Evolutionary conservation across 2,888 invertebrate genomes (phyloP), one percentile per base, ranked within the genome.

Genomic region (Synanthedon tipuliformis): DNA sequence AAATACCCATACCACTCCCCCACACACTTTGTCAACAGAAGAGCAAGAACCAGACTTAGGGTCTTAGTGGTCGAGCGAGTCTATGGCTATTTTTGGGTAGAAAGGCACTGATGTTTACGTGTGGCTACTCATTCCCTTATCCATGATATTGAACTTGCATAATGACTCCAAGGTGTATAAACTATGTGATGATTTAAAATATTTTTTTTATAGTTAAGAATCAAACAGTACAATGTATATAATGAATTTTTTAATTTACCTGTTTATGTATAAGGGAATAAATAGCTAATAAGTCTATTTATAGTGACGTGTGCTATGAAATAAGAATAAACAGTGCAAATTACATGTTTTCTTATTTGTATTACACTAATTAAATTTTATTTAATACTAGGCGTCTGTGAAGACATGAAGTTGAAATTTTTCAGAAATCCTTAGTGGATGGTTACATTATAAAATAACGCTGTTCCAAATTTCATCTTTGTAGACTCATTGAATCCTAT

Each of bases 11-110:
- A 75, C 78, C 3, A 69, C 83, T 50, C 78, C 86, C 45, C 79
- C 81, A 3, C 61, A 77, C 59, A 75, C 77, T 54, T 61, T 79
- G 23, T 84, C 87, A 41, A 80, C 78, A 57, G 87, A 87, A 23
- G 88, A 88, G 27, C 80, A 75, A 15, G 86, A 87, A 57, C 78
- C 80, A 1, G 86, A 87, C 23, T 69, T 75, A 41, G 78, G 83
- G 66, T 80, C 85, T 71, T 84, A 86, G 82, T 84, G 77, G 59
- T 76, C 66, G 69, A 66, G 68, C 66, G 69, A 66, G 68, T 67
- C 64, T 62, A 56, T 70, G 73, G 74, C 74, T 49, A 59, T 66
- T 61, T 55, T 34, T 64, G 60, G 56, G 41, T 63, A 78, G 75
- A 71, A 61, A 64, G 70, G 75, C 40, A 51, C 52, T 51, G 48